Percentiles rank a stretch among this genome's conserved stretches.
phyloP scores from a whole-genome alignment of 2,113 vertebrate genomes.

The Nesoenas mayeri region DNA sequence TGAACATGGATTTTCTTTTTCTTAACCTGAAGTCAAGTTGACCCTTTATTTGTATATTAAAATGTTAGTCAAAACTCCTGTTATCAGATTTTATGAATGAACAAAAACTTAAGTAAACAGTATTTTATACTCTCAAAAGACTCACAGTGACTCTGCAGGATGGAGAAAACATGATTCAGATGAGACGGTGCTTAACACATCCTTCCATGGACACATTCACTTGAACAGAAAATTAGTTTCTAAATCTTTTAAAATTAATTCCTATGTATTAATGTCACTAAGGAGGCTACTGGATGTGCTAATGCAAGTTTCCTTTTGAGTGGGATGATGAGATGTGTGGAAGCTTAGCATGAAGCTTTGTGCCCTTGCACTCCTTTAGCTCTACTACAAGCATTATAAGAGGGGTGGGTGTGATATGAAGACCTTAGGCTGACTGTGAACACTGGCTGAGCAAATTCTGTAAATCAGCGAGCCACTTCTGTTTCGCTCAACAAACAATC shows the following conservation, averaged over 20 bases:
- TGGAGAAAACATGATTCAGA: not conserved
- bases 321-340: not conserved
- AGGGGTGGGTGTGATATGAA: accelerated
- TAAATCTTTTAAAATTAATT: not conserved
- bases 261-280: not conserved
- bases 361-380: not conserved
- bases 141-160: not conserved
- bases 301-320: not conserved
- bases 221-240: not conserved
- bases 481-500: not conserved
- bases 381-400: not conserved
- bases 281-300: not conserved
- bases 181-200: not conserved
- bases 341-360: not conserved
- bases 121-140: not conserved
- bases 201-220: not conserved
- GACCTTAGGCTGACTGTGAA: not conserved
- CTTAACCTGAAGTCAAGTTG: not conserved
- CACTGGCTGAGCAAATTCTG: not conserved
- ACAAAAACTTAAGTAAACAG: not conserved
- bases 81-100: constrained; percentile 12
- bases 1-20: not conserved
- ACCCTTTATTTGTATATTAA: not conserved
- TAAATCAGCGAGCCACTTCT: not conserved
- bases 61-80: not conserved